These are phyloP conservation scores for Motacilla alba DNA, from an alignment of 2,113 vertebrate genomes.

Conservation along the genomic window DNA sequence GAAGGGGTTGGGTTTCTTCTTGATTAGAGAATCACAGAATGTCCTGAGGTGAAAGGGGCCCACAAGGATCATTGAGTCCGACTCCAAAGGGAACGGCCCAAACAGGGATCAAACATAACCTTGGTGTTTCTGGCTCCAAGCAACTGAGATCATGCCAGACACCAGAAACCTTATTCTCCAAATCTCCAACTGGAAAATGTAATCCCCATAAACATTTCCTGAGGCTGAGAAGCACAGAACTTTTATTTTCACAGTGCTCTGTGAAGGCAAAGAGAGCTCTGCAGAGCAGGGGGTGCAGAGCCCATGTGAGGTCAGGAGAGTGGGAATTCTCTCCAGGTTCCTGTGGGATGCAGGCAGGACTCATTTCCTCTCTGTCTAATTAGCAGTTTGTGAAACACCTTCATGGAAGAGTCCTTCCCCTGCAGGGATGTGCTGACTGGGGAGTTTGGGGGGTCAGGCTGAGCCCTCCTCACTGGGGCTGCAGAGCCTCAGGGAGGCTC, in stretches of 20 bases:
- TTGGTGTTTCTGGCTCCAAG: neutral
- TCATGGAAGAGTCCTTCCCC: accelerated
- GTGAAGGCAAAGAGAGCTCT: neutral
- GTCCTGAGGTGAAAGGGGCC: neutral
- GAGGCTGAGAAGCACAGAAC: neutral
- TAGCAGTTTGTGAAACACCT: neutral
- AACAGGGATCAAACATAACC: neutral
- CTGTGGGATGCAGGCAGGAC: neutral
- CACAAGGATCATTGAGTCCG: accelerated
- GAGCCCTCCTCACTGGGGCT: neutral
- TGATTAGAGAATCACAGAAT: neutral
- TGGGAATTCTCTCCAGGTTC: neutral
- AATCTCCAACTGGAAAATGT: neutral
- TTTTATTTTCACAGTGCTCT: neutral
- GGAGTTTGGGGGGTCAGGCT: neutral
- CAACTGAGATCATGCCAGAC: neutral
- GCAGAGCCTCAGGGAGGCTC: neutral
- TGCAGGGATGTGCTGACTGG: neutral
- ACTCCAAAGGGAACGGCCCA: neutral
- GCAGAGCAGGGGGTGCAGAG: accelerated
- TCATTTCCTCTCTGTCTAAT: neutral
- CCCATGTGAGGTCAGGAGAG: accelerated
- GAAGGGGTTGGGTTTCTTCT: neutral
- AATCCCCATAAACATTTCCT: neutral
- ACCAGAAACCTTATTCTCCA: neutral